These are phyloP conservation scores for Anas platyrhynchos DNA, from an alignment of 2,113 vertebrate genomes.

Conservation along the genomic window DNA sequence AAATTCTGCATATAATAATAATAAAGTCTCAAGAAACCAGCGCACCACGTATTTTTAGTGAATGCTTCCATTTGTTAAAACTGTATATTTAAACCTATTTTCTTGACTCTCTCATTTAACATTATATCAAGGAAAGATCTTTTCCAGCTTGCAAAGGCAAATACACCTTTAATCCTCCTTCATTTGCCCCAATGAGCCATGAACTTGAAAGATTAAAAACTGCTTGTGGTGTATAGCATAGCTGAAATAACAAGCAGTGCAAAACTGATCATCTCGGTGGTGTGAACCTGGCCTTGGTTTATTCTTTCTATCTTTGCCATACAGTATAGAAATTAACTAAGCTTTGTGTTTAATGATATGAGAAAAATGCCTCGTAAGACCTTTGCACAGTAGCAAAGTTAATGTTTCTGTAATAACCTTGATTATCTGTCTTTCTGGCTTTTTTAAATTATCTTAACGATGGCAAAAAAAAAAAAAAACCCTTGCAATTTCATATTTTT, in stretches of 20 bases:
- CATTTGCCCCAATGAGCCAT: neutral
- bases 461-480: neutral
- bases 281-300: neutral
- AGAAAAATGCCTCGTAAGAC: neutral
- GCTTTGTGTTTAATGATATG: constrained; percentile 23
- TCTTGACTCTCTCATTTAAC: neutral
- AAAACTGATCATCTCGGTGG: neutral
- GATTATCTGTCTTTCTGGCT: neutral
- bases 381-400: neutral
- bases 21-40: neutral
- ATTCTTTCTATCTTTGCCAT: neutral
- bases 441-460: neutral
- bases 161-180: neutral
- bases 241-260: neutral
- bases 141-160: neutral
- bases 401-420: neutral
- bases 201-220: neutral
- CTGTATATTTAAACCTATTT: neutral
- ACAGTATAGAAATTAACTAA: constrained; percentile 35
- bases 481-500: neutral
- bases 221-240: neutral
- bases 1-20: neutral
- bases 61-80: neutral
- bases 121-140: neutral
- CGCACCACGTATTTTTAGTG: neutral